Percentiles rank a stretch among this genome's conserved stretches.
Conservation (phyloP, 2,888 invertebrate genomes). For the Dolomedes plantarius region DNA sequence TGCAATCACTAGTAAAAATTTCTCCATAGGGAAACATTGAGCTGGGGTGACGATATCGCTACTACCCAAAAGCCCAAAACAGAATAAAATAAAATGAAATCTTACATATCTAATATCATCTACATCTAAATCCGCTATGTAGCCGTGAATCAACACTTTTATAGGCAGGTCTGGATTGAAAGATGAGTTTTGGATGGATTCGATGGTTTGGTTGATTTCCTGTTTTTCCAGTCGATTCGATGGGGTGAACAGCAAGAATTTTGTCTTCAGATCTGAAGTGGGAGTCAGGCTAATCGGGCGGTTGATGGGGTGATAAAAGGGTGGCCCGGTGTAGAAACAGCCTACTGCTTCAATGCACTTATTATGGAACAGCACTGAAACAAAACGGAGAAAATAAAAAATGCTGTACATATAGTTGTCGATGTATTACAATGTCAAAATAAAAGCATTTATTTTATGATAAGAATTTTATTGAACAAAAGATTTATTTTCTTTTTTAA, state of each 20-base stretch:
- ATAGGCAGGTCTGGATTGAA: conserved; percentile 8
- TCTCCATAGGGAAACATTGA: too few relatives aligned
- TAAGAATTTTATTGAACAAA: too few relatives aligned
- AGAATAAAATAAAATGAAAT: too few relatives aligned
- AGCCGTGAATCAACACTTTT: conserved; percentile 56
- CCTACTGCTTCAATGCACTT: conserved; percentile 51
- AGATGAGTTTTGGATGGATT: conserved; percentile 17
- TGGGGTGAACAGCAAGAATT: conserved; percentile 42
- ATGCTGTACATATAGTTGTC: neutral
- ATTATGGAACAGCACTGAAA: conserved; percentile 38
- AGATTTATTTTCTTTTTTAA: too few relatives aligned
- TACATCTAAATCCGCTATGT: conserved; percentile 1
- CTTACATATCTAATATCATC: conserved; percentile 30
- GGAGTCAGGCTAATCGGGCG: conserved; percentile 41
- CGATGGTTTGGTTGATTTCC: neutral
- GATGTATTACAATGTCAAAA: neutral
- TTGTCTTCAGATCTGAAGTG: neutral
- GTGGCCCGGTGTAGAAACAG: conserved; percentile 61
- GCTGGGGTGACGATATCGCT: too few relatives aligned
- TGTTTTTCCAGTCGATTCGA: neutral
- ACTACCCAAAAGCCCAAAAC: too few relatives aligned
- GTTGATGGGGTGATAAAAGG: conserved; percentile 42
- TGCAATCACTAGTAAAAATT: too few relatives aligned
- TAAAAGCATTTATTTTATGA: neutral
- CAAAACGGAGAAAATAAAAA: neutral